Conservation (phyloP, 2,113 vertebrate genomes). For the Python bivittatus region DNA sequence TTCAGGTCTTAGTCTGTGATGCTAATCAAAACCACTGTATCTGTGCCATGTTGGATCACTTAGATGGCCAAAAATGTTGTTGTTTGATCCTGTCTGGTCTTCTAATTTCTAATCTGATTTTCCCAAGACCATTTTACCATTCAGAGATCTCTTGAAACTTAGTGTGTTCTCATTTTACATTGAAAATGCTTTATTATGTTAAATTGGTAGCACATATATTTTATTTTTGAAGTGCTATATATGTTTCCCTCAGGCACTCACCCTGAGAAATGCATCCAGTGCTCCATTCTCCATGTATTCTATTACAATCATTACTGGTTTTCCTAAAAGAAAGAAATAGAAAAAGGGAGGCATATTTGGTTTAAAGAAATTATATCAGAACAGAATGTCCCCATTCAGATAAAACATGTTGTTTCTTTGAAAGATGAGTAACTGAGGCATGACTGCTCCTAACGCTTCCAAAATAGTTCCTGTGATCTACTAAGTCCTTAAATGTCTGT, state of each 20-base stretch:
- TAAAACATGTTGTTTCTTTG: slow-evolving; percentile 55
- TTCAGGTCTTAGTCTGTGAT: slow-evolving; percentile 20
- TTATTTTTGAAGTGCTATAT: slow-evolving; percentile 19
- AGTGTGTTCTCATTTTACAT: slow-evolving; percentile 25
- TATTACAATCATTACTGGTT: slow-evolving; percentile 99
- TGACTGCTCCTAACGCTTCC: slow-evolving; percentile 50
- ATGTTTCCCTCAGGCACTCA: slow-evolving; percentile 70
- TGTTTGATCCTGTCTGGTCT: slow-evolving; percentile 19
- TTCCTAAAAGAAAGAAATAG: slow-evolving; percentile 81
- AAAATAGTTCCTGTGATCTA: slow-evolving; percentile 49
- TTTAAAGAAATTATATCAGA: slow-evolving; percentile 57
- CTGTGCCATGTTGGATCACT: slow-evolving; percentile 34
- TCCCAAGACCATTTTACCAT: slow-evolving; percentile 44
- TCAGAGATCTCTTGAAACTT: slow-evolving; percentile 40
- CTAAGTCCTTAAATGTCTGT: slow-evolving; percentile 61
- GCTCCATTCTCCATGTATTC: slow-evolving; percentile 99
- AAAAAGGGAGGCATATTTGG: slow-evolving; percentile 40
- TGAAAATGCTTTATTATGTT: slow-evolving; percentile 41
- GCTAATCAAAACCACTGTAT: slow-evolving; percentile 29
- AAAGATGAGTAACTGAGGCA: slow-evolving; percentile 47
- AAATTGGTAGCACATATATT: slow-evolving; percentile 10
- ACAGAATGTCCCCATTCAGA: slow-evolving; percentile 29
- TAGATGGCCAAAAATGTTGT: slow-evolving; percentile 37
- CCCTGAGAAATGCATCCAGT: slow-evolving; percentile 96
- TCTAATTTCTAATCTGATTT: slow-evolving; percentile 50